Evolutionary conservation across 2,888 invertebrate species (phyloP), one percentile per base, ranked within the genome.

Genomic region (Scaptomyza flava): DNA sequence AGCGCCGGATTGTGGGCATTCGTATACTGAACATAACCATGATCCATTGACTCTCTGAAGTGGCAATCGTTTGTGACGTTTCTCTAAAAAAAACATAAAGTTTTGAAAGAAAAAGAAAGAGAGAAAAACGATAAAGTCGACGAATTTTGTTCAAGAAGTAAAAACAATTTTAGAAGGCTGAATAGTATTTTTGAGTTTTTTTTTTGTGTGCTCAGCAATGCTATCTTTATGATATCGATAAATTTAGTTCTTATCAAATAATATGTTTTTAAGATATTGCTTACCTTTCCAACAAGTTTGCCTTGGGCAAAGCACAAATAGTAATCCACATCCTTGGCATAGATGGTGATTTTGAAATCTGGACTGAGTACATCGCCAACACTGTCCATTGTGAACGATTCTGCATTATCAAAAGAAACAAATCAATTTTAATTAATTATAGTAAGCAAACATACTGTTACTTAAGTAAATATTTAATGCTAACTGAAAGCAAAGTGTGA

Each of bases 241-340:
- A 43, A 9, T 17, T 27, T 8, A 17, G 8, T 12, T 9, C 8
- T 17, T 27, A 60, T 23, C 11, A 23, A 31, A 17, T 8, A 41
- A 6, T 23, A 9, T 11, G 11, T 42, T 9, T 11, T 9, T 20
- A 11, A 30, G n/a, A 14, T 6, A 11, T 14, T 6, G 45, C 90
- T 89, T 61, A 91, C 91, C 91, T 84, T 86, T 86, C 91, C 91
- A 80, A 91, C 89, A 68, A 91, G 83, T 85, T 33, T 85, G 80
- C 90, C 90, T 62, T 79, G 76, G 64, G 78, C 83, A 79, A 91
- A 91, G 82, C 91, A 91, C 68, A 91, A 83, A 79, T 86, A 91
- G 45, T 84, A 87, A 41, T 81, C 84, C 68, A 90, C 91, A 81
- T 90, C 89, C 75, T 82, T 89, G 77, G 90, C 86, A 86, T 87